Base-by-base conservation (phyloP, 2,888 invertebrate species). In the Mythimna vitellina region DNA sequence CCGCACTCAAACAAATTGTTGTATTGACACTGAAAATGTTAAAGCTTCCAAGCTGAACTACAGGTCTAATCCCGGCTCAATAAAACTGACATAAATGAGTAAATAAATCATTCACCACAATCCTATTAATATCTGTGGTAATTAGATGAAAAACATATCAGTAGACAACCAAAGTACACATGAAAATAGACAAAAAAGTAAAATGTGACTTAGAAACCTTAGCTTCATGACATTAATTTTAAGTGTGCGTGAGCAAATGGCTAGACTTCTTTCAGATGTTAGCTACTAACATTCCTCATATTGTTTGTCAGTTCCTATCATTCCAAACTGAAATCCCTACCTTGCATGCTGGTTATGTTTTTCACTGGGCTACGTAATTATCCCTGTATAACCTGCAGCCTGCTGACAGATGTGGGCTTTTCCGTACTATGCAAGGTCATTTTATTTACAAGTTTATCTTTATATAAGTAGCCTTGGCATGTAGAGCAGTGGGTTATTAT, bases 351-450 rank as follows among this genome's bases (percentile, higher is more conserved):
- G 74, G 73, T 60, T 75, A 53, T 85, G 88, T 86, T 87, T 85
- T 88, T 87, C 82, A 83, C 72, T 86, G 78, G 81, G 86, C 75
- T 46, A 89, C 25, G 88, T 70, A 54, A 80, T 78, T 58, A 63
- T 53, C 81, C 83, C 86, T 78, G 61, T 82, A 78, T 78, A 29
- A 5, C 9, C 20, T 22, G 29, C 32, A 57, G 85, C 51, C 68
- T 80, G 68, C 69, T 61, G 56, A 61, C 29, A 10, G 56, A 14
- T 46, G 38, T 38, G 10, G 38, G 38, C 38, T 38, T 38, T 14
- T 46, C 14, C 17, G 42, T 42, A 46, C 38, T 38, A 10, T 38
- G 38, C 38, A 38, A 2, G 38, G 38, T 38, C 38, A 38, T 38
- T 0, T 38, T 10, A 9, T 38, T 38, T 1, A 38, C 38, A 10